These are phyloP conservation scores for Centropus unirufus DNA, from an alignment of 2,113 vertebrate species.

Conservation along the genomic window DNA sequence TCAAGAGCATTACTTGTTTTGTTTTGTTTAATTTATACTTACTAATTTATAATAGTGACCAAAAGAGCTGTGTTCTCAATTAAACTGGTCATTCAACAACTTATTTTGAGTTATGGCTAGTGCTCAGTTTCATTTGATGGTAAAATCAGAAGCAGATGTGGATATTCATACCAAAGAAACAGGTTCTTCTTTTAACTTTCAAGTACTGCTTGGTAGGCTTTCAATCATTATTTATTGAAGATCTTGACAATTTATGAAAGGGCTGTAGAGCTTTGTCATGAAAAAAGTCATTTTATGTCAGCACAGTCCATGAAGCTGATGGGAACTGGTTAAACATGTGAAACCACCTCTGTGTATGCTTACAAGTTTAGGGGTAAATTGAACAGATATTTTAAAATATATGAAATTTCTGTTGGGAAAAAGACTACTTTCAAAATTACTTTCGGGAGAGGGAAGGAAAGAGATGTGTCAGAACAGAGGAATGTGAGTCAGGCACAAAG, in stretches of 20 bases:
- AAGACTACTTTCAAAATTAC: not conserved
- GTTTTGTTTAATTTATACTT: not conserved
- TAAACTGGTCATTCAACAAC: not conserved
- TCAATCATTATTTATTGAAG: not conserved
- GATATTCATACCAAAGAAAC: not conserved
- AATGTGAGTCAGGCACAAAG: not conserved
- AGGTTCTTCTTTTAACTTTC: not conserved
- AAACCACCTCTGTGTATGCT: not conserved
- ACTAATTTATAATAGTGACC: not conserved
- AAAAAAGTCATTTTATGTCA: not conserved
- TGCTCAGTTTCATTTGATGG: not conserved
- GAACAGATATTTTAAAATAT: not conserved
- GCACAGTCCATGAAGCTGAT: not conserved
- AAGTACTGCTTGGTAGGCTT: not conserved
- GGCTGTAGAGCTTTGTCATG: not conserved
- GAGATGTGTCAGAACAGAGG: not conserved
- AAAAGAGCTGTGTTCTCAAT: not conserved
- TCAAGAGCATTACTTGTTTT: not conserved
- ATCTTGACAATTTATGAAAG: not conserved
- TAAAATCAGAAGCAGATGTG: slow-evolving; percentile 17
- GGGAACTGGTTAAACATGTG: not conserved
- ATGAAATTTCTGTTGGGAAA: not conserved
- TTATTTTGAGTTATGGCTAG: not conserved
- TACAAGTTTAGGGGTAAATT: not conserved
- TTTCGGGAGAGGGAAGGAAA: not conserved